Conservation (phyloP, 2,113 vertebrate genomes). For the Anser brachyrhynchus region DNA sequence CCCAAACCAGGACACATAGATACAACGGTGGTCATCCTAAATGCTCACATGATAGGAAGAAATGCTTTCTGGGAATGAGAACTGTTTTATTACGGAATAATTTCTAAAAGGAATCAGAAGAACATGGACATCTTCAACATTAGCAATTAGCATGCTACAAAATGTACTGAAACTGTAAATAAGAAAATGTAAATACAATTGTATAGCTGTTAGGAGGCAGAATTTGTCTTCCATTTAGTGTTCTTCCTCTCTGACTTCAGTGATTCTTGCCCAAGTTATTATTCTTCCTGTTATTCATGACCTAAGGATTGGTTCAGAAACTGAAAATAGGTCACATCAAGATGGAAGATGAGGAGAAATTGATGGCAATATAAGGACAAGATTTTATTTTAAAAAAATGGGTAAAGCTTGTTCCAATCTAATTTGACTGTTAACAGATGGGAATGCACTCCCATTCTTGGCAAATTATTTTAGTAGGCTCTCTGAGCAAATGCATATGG, state of each 20-base stretch:
- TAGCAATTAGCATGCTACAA: background rate
- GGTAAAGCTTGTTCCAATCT: background rate
- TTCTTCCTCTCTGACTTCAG: background rate
- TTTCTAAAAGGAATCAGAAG: background rate
- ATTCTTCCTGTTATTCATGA: background rate
- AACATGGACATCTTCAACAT: background rate
- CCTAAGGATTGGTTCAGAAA: background rate
- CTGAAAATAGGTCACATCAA: background rate
- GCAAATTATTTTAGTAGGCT: constrained; percentile 37
- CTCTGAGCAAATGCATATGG: constrained; percentile 17
- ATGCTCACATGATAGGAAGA: background rate
- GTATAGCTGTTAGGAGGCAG: background rate
- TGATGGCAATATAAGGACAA: background rate
- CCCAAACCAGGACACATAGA: background rate
- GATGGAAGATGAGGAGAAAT: background rate
- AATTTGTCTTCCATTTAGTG: background rate
- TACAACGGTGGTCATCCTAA: background rate
- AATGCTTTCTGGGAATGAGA: background rate
- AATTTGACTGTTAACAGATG: constrained; percentile 5
- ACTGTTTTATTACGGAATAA: background rate
- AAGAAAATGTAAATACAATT: background rate
- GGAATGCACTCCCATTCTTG: background rate
- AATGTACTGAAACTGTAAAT: background rate
- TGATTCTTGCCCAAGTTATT: background rate
- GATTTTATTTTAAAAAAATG: background rate